phyloP scores from a whole-genome alignment of 1,140 invertebrate genomes.

The Aplysia californica region DNA sequence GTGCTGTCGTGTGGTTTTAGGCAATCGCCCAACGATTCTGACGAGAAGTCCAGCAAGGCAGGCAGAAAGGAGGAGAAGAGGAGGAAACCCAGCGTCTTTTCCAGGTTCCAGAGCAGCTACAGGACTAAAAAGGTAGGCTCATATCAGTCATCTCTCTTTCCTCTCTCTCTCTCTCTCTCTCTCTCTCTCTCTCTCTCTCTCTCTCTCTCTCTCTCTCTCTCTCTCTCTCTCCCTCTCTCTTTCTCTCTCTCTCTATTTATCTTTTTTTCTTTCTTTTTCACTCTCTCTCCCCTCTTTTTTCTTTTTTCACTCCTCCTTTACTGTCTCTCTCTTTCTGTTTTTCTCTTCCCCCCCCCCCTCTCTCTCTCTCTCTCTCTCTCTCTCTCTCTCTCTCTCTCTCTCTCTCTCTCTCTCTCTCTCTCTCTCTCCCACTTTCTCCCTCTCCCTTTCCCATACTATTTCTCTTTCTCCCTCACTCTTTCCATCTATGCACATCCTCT shows the following conservation, averaged over 20 bases:
- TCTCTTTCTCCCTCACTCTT: too few species aligned
- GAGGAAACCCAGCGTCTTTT: constrained; percentile 56
- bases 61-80: constrained; percentile 68
- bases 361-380: not conserved
- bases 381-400: constrained; percentile 3
- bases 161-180: constrained; percentile 3
- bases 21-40: constrained; percentile 20
- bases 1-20: too few species aligned
- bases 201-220: constrained; percentile 16
- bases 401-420: not conserved
- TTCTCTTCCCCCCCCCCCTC: not conserved
- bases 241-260: not conserved
- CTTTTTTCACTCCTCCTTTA: not conserved
- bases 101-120: constrained; percentile 57
- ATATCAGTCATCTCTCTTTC: not conserved
- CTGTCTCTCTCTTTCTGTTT: not conserved
- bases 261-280: not conserved
- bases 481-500: too few species aligned
- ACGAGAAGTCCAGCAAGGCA: constrained; percentile 33
- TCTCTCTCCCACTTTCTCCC: too few species aligned
- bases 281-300: not conserved
- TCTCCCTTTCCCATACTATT: too few species aligned
- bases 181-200: not conserved
- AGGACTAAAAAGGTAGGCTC: constrained; percentile 57
- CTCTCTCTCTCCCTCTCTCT: constrained; percentile 2